Evolutionary conservation across 2,797 vertebrate genomes (phyloP), one percentile per base, ranked within the genome.

Genomic region (Sebastes trivittatus): DNA sequence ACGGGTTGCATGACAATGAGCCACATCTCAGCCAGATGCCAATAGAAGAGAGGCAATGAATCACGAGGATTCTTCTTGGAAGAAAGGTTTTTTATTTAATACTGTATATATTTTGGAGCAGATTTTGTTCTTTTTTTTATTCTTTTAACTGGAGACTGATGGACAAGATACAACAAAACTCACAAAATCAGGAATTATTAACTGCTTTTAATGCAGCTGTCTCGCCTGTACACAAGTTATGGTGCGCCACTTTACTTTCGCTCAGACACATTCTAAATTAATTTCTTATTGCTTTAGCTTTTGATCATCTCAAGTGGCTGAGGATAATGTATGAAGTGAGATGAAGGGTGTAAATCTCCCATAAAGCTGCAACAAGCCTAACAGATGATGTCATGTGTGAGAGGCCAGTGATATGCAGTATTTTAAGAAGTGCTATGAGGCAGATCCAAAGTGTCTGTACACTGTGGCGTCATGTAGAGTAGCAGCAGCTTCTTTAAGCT

Each of bases 1-100:
- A 86, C 23, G 85, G 87, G 86, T 83, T 88, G 93, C 91, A 94
- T 93, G 87, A 91, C 91, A 95, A 94, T 93, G 94, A 95, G 92
- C 72, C 87, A 73, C 79, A 85, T 83, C 83, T 88, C 89, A 46
- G 64, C 87, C 90, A 92, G 85, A 92, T 90, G 84, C 89, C 85
- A 87, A 87, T 86, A 85, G 63, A 90, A 89, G 73, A 71, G 60
- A 89, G 68, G 59, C 81, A 69, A 76, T 81, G 82, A 78, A 88
- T 88, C 74, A 85, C 80, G 76, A 85, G 80, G 72, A 81, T 87
- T 86, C 81, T 82, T 67, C 52, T 81, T 65, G 42, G 34, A 77
- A 81, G 42, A 79, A 52, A 63, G 55, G 55, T 27, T 70, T 85
- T 69, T 67, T 55, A 42, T 36, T 0, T 38, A 64, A 49, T 49